Evolutionary conservation across 1,140 invertebrate species (phyloP).

Genomic region (Bilobella aurantiaca): DNA sequence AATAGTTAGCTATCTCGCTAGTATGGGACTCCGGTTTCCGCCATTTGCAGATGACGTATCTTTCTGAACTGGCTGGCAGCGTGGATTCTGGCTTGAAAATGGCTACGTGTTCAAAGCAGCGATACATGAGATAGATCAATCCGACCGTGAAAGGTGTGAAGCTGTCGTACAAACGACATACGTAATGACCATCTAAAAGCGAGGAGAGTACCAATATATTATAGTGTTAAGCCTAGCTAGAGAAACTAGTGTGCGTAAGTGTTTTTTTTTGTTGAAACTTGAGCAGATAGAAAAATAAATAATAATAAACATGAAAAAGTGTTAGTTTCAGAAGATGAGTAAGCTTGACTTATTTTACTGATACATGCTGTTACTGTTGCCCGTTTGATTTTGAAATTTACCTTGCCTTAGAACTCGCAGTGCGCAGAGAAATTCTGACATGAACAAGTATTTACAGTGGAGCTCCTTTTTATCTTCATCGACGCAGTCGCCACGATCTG

Average conservation of each 20-base stretch:
- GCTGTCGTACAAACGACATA: constrained; percentile 76
- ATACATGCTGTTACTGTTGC: neutral
- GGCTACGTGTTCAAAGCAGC: constrained; percentile 69
- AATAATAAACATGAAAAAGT: too few relatives aligned
- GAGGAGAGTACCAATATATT: too few relatives aligned
- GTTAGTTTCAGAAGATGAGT: too few relatives aligned
- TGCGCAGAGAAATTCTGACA: constrained; percentile 25
- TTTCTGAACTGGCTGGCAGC: constrained; percentile 91
- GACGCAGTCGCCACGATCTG: neutral
- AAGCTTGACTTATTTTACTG: too few relatives aligned
- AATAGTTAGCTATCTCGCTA: constrained; percentile 1
- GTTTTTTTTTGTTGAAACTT: too few relatives aligned
- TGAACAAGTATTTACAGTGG: constrained; percentile 18
- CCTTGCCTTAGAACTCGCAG: constrained; percentile 23
- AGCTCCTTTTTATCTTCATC: constrained; percentile 32
- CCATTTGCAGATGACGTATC: constrained; percentile 84
- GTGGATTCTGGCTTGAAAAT: constrained; percentile 95
- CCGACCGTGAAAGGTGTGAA: constrained; percentile 82
- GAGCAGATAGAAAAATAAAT: too few relatives aligned
- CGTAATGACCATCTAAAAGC: constrained; percentile 71
- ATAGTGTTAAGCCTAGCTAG: too few relatives aligned
- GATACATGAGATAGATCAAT: constrained; percentile 85
- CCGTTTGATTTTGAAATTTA: neutral
- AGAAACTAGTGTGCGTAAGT: too few relatives aligned
- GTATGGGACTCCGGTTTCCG: constrained; percentile 33